A percentile compares a stretch with the other conserved stretches of the same genome.
Evolutionary conservation across 2,888 invertebrate species (phyloP).

Genomic region (Xylocampa areola): DNA sequence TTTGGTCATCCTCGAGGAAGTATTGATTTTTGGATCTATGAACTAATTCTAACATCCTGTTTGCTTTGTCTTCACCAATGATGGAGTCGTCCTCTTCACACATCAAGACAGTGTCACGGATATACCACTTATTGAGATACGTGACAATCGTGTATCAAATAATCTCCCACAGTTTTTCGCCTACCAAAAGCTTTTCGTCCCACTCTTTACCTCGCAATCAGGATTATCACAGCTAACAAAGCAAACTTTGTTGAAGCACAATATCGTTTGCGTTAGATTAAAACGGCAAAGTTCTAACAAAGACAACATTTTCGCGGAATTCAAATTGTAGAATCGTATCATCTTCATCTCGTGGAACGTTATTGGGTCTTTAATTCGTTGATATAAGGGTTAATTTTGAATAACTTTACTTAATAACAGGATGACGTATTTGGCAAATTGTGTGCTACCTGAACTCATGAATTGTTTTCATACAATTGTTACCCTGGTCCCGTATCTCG

Average conservation of each 20-base stretch:
- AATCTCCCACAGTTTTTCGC: conserved; percentile 44
- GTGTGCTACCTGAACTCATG: conserved; percentile 82
- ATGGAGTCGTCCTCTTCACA: conserved; percentile 52
- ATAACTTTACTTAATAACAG: conserved; percentile 32
- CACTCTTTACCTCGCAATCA: conserved; percentile 57
- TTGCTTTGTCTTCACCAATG: conserved; percentile 67
- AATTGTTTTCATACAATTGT: conserved; percentile 81
- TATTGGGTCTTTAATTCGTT: conserved; percentile 22
- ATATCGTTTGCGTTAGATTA: conserved; percentile 60
- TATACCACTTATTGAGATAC: conserved; percentile 33
- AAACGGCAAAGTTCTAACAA: conserved; percentile 60
- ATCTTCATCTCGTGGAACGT: conserved; percentile 16
- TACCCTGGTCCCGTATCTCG: conserved; percentile 71
- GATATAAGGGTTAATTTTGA: conserved; percentile 50
- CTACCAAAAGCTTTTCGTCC: conserved; percentile 48
- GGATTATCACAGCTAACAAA: conserved; percentile 69
- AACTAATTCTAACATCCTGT: conserved; percentile 74
- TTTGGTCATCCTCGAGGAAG: conserved; percentile 70
- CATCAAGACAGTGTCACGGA: conserved; percentile 44
- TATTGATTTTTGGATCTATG: conserved; percentile 80
- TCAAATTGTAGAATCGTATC: conserved; percentile 45
- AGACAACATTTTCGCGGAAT: conserved; percentile 71
- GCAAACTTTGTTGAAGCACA: conserved; percentile 66
- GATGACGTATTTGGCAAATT: conserved; percentile 64
- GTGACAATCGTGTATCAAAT: conserved; percentile 34